Percentiles rank a stretch among this genome's conserved stretches.
phyloP scores from a whole-genome alignment of 2,113 vertebrate genomes.

The Oxyura jamaicensis region DNA sequence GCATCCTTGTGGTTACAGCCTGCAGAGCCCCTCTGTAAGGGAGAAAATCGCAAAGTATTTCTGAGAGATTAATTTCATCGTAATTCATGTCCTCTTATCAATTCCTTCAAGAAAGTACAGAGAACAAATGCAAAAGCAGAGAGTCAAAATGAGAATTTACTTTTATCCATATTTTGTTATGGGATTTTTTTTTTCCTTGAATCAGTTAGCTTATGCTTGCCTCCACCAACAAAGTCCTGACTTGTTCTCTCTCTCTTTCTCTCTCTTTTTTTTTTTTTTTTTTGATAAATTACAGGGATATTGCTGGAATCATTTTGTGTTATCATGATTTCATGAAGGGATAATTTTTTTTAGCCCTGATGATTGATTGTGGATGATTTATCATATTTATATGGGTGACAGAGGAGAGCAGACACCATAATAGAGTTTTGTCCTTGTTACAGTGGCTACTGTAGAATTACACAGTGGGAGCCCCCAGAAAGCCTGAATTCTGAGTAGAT shows the following conservation, averaged over 20 bases:
- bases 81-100: neutral
- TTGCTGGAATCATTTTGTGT: conserved; percentile 21
- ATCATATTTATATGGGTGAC: conserved; percentile 35
- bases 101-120: neutral
- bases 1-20: neutral
- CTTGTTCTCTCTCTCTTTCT: neutral
- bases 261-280: neutral
- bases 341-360: conserved; percentile 26
- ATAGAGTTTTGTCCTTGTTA: conserved; percentile 19
- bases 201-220: neutral
- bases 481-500: conserved; percentile 20
- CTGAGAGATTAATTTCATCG: neutral
- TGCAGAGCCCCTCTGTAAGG: neutral
- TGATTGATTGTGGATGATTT: conserved; percentile 52
- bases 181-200: neutral
- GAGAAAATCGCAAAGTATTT: neutral
- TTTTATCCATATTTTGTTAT: neutral
- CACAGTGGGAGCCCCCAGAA: neutral
- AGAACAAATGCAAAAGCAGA: neutral
- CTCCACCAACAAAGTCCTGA: neutral
- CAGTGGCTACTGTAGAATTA: conserved; percentile 1
- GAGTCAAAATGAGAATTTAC: neutral
- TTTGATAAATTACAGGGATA: conserved; percentile 30
- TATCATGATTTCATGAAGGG: neutral
- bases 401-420: conserved; percentile 8